These are phyloP conservation scores for Lanius ludovicianus DNA, from an alignment of 2,113 vertebrate genomes.

Conservation along the genomic window DNA sequence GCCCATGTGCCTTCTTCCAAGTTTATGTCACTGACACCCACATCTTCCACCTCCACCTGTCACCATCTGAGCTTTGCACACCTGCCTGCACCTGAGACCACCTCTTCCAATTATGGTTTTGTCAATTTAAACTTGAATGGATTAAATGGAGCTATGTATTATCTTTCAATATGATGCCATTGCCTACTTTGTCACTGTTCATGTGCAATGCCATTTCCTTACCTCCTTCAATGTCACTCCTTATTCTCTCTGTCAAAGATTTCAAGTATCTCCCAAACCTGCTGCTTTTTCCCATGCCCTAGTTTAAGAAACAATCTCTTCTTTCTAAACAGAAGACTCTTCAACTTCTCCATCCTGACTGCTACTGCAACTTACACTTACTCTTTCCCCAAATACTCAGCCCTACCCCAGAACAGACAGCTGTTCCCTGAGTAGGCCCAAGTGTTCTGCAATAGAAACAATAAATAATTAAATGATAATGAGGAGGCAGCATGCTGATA, in stretches of 20 bases:
- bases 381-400: conserved; percentile 49
- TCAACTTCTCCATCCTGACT: conserved; percentile 20
- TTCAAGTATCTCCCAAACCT: neutral
- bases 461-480: conserved; percentile 66
- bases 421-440: conserved; percentile 57
- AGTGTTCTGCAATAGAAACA: conserved; percentile 61
- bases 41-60: neutral
- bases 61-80: neutral
- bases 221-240: neutral
- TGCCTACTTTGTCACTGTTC: neutral
- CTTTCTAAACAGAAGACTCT: neutral
- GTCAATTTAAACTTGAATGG: neutral
- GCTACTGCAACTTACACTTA: conserved; percentile 27
- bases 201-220: neutral
- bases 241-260: neutral
- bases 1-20: neutral
- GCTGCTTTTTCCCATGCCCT: neutral
- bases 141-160: neutral
- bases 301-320: neutral
- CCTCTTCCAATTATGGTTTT: neutral
- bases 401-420: conserved; percentile 58
- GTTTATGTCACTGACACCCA: neutral
- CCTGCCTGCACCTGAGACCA: neutral
- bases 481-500: conserved; percentile 55
- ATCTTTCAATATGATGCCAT: neutral